Evolutionary conservation across 1,140 invertebrate genomes (phyloP).

Genomic region (Brachionus plicatilis): DNA sequence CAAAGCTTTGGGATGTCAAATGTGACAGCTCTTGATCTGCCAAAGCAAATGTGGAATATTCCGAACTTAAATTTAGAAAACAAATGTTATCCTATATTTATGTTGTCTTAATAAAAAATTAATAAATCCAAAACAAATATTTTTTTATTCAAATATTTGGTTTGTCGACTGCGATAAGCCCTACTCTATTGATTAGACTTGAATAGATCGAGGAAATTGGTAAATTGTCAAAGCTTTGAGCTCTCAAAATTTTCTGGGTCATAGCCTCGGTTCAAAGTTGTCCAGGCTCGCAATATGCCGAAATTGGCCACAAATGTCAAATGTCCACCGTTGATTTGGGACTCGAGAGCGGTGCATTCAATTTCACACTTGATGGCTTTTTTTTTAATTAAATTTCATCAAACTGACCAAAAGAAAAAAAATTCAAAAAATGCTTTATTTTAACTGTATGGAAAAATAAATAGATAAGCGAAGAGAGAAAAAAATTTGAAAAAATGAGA

Average conservation of each 20-base stretch:
- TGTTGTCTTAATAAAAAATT: slow-evolving; percentile 6
- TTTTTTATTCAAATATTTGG: neutral
- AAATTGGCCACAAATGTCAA: neutral
- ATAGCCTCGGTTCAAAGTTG: neutral
- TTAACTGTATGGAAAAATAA: neutral
- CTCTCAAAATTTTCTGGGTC: neutral
- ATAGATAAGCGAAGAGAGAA: neutral
- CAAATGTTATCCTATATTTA: neutral
- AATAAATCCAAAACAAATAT: slow-evolving; percentile 17
- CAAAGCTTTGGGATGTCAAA: no score
- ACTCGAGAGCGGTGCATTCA: neutral
- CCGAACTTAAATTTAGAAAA: neutral
- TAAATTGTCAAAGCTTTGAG: neutral
- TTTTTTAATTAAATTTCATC: neutral
- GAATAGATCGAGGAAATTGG: neutral
- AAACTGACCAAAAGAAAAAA: neutral
- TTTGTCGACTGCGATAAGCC: neutral
- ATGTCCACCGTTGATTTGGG: neutral
- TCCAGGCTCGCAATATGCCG: neutral
- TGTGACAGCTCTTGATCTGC: no score
- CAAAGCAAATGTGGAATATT: neutral
- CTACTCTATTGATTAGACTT: neutral
- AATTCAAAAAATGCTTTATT: neutral
- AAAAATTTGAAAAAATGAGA: no score
- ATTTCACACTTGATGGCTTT: neutral